A percentile compares a stretch with the other conserved stretches of the same genome.
These are phyloP conservation scores for Drosophila ustulata DNA, from an alignment of 2,888 invertebrate genomes.

Conservation along the genomic window DNA sequence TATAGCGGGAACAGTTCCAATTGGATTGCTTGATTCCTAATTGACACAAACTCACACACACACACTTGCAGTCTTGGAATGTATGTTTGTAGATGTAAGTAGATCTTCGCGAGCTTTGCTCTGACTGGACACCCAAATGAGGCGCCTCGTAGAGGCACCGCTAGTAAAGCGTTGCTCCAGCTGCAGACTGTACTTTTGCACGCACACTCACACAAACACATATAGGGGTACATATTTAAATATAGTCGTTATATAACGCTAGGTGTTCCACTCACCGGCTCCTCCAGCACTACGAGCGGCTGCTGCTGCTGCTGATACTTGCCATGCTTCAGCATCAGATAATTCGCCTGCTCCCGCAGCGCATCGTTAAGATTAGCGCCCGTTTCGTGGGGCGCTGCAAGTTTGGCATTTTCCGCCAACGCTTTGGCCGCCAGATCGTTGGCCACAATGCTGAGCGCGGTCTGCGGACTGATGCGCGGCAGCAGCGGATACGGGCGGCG, in stretches of 20 bases:
- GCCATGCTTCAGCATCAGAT: conserved; percentile 52
- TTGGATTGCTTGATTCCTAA: conserved; percentile 24
- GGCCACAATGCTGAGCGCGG: conserved; percentile 93
- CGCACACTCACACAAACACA: conserved; percentile 36
- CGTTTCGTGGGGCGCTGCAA: conserved; percentile 86
- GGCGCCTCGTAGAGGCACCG: neutral
- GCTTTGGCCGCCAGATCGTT: conserved; percentile 91
- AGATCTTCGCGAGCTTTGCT: conserved; percentile 10
- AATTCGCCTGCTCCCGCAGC: conserved; percentile 67
- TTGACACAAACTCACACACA: neutral
- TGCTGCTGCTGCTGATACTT: conserved; percentile 44
- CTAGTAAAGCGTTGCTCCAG: conserved; percentile 27
- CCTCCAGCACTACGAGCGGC: conserved; percentile 78
- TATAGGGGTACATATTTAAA: conserved; percentile 9
- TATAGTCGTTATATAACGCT: conserved; percentile 56
- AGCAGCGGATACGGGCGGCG: conserved; percentile 92
- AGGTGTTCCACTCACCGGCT: conserved; percentile 82
- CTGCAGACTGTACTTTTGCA: conserved; percentile 76
- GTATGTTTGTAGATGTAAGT: neutral
- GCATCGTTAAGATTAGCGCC: conserved; percentile 63
- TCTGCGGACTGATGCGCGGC: conserved; percentile 93
- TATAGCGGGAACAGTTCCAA: conserved; percentile 18
- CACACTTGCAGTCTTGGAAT: neutral
- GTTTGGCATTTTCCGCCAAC: conserved; percentile 88
- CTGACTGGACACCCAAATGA: too few species aligned